phyloP scores from a whole-genome alignment of 2,888 invertebrate species.

The Nudaria mundana region DNA sequence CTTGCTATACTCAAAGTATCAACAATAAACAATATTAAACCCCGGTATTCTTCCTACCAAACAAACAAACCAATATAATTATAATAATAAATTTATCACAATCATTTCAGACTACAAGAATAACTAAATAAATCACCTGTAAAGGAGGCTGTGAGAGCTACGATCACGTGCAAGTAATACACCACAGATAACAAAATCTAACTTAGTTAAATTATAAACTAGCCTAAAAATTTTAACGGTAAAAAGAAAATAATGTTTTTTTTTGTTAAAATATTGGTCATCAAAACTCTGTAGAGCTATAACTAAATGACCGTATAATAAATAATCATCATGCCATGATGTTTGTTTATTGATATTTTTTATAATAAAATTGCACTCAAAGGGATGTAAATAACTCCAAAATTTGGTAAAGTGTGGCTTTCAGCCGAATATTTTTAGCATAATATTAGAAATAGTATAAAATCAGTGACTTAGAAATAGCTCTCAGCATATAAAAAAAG shows the following conservation, averaged over 20 bases:
- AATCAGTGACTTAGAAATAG: slow-evolving; percentile 80
- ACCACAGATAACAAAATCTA: slow-evolving; percentile 81
- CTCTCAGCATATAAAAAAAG: slow-evolving; percentile 78
- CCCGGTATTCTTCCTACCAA: slow-evolving; percentile 45
- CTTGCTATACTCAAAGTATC: slow-evolving; percentile 57
- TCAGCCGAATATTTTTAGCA: slow-evolving; percentile 63
- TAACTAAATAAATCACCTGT: slow-evolving; percentile 57
- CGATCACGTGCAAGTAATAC: slow-evolving; percentile 75
- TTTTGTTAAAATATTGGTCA: slow-evolving; percentile 76
- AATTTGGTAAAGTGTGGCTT: slow-evolving; percentile 68
- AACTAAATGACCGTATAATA: slow-evolving; percentile 75
- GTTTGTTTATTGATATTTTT: slow-evolving; percentile 62
- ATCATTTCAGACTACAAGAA: slow-evolving; percentile 74
- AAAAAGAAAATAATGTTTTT: slow-evolving; percentile 66
- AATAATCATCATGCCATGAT: slow-evolving; percentile 76
- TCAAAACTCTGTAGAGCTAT: slow-evolving; percentile 79
- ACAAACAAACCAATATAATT: slow-evolving; percentile 62
- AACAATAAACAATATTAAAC: slow-evolving; percentile 70
- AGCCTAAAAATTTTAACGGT: slow-evolving; percentile 82
- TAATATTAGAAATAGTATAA: slow-evolving; percentile 70
- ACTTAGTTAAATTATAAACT: slow-evolving; percentile 78
- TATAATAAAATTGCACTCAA: slow-evolving; percentile 67
- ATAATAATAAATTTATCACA: slow-evolving; percentile 72
- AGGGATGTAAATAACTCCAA: slow-evolving; percentile 78
- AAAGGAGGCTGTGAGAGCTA: slow-evolving; percentile 75